Evolutionary conservation across 2,113 vertebrate species (phyloP).

Genomic region (Macrotus californicus): DNA sequence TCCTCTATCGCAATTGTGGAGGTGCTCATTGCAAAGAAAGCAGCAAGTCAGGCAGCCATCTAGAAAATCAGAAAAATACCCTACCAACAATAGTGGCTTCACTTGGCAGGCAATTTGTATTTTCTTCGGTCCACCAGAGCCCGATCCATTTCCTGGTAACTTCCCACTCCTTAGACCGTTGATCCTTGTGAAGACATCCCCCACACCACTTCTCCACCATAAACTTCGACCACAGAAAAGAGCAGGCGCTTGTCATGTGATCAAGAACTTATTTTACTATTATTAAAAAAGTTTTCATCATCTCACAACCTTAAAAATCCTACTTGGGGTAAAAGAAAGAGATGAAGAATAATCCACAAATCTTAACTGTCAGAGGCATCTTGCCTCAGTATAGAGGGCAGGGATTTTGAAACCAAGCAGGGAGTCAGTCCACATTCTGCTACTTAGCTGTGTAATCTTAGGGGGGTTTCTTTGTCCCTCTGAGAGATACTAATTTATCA

Average conservation of each 20-base stretch:
- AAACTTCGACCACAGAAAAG: not conserved
- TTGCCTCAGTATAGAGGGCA: not conserved
- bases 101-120: not conserved
- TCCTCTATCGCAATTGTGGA: not conserved
- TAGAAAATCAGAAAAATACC: slow-evolving; percentile 39
- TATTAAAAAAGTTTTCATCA: not conserved
- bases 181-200: not conserved
- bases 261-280: not conserved
- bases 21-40: not conserved
- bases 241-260: not conserved
- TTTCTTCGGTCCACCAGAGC: not conserved
- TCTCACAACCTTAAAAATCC: not conserved
- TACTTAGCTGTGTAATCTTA: not conserved
- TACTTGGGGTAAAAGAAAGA: not conserved
- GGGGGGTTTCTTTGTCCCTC: not conserved
- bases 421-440: not conserved
- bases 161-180: not conserved
- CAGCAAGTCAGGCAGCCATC: slow-evolving; percentile 12
- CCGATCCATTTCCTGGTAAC: not conserved
- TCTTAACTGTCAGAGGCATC: not conserved
- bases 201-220: rapidly evolving
- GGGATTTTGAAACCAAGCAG: not conserved
- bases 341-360: not conserved
- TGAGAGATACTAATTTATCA: not conserved
- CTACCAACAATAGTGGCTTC: not conserved